phyloP scores from a whole-genome alignment of 2,888 invertebrate genomes.

The Cantharis rufa region DNA sequence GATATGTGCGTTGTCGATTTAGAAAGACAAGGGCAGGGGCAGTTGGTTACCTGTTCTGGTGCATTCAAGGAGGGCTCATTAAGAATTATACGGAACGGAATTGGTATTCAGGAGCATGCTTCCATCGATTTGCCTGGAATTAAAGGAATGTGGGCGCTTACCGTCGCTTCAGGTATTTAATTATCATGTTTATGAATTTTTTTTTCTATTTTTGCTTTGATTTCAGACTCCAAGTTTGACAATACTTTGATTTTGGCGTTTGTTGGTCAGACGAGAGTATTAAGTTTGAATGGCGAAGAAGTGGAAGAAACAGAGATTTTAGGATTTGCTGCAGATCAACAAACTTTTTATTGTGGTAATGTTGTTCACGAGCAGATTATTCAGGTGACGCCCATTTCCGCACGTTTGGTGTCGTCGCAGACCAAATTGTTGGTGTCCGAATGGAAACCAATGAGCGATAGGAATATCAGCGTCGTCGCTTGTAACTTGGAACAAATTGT shows the following conservation, averaged over 20 bases:
- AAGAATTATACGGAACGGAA: slow-evolving; percentile 96
- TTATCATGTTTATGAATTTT: neutral
- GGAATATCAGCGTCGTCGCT: slow-evolving; percentile 86
- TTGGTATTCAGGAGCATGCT: slow-evolving; percentile 97
- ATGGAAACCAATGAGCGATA: slow-evolving; percentile 72
- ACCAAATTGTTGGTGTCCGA: slow-evolving; percentile 69
- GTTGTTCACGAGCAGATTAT: slow-evolving; percentile 79
- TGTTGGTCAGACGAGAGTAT: slow-evolving; percentile 93
- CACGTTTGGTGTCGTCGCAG: slow-evolving; percentile 71
- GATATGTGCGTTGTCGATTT: slow-evolving; percentile 98
- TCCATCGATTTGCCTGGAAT: slow-evolving; percentile 96
- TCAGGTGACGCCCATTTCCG: slow-evolving; percentile 70
- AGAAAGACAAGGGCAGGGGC: slow-evolving; percentile 95
- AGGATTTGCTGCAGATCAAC: slow-evolving; percentile 89
- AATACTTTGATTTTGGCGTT: slow-evolving; percentile 93
- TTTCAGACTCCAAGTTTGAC: slow-evolving; percentile 58
- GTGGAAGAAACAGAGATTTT: slow-evolving; percentile 95
- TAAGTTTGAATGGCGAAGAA: slow-evolving; percentile 91
- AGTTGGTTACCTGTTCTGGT: slow-evolving; percentile 96
- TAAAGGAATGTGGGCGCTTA: slow-evolving; percentile 98
- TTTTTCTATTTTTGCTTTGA: neutral
- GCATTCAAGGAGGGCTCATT: slow-evolving; percentile 97
- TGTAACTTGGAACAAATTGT: slow-evolving; percentile 78
- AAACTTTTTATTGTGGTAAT: slow-evolving; percentile 94
- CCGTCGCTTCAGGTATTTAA: slow-evolving; percentile 63